Conservation (phyloP, 2,797 vertebrate species). For the Megalops cyprinoides region DNA sequence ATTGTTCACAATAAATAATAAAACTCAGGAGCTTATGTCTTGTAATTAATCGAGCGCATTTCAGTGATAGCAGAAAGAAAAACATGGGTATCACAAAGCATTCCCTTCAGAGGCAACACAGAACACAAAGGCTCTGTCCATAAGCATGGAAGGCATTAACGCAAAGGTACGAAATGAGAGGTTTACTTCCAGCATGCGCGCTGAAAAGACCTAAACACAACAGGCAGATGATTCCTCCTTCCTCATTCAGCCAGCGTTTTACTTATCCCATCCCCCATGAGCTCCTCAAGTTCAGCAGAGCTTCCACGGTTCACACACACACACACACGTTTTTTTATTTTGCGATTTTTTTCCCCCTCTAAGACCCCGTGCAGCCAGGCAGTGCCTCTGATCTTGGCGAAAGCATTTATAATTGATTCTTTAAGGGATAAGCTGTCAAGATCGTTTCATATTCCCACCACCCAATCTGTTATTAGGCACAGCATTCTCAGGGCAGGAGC, state of each 20-base stretch:
- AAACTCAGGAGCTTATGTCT: too few species aligned
- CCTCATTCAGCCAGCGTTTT: not conserved
- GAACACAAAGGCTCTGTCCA: too few species aligned
- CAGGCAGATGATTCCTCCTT: not conserved
- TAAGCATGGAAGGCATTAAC: not conserved
- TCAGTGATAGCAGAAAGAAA: not conserved
- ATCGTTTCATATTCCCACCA: slow-evolving; percentile 28
- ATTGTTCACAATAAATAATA: not conserved
- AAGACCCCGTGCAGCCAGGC: slow-evolving; percentile 47
- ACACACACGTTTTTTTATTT: slow-evolving; percentile 24
- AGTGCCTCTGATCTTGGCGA: slow-evolving; percentile 60
- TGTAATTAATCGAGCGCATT: too few species aligned
- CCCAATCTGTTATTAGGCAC: slow-evolving; percentile 50
- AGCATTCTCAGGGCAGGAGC: slow-evolving; percentile 37
- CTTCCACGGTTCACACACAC: slow-evolving; percentile 36
- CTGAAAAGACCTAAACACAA: not conserved
- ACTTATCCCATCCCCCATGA: not conserved
- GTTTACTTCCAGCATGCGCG: not conserved
- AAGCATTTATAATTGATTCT: slow-evolving; percentile 72
- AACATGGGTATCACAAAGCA: not conserved
- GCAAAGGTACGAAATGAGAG: not conserved
- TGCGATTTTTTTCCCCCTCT: slow-evolving; percentile 34
- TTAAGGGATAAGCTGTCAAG: slow-evolving; percentile 55
- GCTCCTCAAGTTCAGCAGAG: not conserved
- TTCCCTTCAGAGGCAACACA: too few species aligned